A percentile compares a stretch with the other conserved stretches of the same genome.
Conservation (phyloP, 2,113 vertebrate genomes). For the Festucalex cinctus region DNA sequence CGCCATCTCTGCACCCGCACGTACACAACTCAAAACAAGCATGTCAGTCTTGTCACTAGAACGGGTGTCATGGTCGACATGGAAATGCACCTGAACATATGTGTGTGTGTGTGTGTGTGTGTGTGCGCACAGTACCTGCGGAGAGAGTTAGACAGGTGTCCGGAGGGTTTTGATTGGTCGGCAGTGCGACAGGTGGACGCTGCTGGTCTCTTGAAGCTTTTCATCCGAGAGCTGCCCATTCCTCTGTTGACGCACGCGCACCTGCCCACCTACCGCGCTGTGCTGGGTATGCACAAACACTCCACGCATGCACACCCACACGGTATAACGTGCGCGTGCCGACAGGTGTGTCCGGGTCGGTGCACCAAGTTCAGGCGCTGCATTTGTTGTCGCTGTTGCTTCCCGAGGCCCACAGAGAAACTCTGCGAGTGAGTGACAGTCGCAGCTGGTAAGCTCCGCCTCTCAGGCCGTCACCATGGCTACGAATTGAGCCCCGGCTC, state of each 20-base stretch:
- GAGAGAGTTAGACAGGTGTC: constrained; percentile 85
- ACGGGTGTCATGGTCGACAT: too few species aligned
- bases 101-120: constrained; percentile 1
- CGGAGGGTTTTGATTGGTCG: constrained; percentile 88
- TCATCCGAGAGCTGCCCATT: constrained; percentile 89
- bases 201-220: constrained; percentile 90
- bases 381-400: constrained; percentile 89
- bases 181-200: constrained; percentile 88
- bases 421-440: constrained; percentile 78
- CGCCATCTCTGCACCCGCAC: too few species aligned
- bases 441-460: not conserved
- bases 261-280: constrained; percentile 80
- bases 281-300: constrained; percentile 77
- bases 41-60: too few species aligned
- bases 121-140: constrained; percentile 76
- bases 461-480: not conserved
- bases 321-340: constrained; percentile 17
- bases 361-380: constrained; percentile 88
- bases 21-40: too few species aligned
- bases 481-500: not conserved
- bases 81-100: not conserved
- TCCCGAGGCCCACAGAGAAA: constrained; percentile 87
- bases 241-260: constrained; percentile 89
- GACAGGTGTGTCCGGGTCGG: constrained; percentile 82
- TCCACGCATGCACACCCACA: constrained; percentile 12